phyloP scores from a whole-genome alignment of 2,888 invertebrate genomes.

The Spatulosminthurus flaviceps region DNA sequence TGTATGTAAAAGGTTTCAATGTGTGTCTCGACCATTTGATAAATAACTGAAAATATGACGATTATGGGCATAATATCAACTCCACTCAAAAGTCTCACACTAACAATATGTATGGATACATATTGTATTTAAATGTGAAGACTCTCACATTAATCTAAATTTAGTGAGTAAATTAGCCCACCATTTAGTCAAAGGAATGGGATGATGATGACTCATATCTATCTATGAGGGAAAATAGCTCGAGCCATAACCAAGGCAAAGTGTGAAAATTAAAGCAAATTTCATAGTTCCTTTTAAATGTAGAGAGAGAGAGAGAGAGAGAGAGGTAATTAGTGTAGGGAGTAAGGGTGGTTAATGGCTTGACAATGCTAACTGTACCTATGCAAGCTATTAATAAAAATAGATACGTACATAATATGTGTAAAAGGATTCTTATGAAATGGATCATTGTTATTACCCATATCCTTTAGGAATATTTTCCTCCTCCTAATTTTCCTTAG shows the following conservation, averaged over 20 bases:
- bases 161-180: not conserved
- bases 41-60: constrained; percentile 11
- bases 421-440: constrained; percentile 5
- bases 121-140: not conserved
- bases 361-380: not conserved
- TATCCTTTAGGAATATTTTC: not conserved
- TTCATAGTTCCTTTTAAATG: not conserved
- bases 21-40: not conserved
- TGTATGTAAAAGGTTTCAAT: not conserved
- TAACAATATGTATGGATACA: not conserved
- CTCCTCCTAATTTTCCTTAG: not conserved
- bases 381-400: constrained; percentile 9
- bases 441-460: constrained; percentile 6
- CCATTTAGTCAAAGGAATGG: not conserved
- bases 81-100: not conserved
- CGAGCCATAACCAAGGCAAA: not conserved
- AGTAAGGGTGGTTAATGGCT: not conserved
- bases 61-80: constrained; percentile 18
- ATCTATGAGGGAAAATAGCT: too few relatives aligned
- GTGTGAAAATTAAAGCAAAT: constrained; percentile 18
- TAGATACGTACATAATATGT: not conserved
- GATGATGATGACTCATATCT: too few relatives aligned
- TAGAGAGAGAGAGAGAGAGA: too few relatives aligned
- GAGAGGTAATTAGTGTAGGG: constrained; percentile 1
- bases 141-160: constrained; percentile 5